These are phyloP conservation scores for Quadriops clusia DNA, from an alignment of 2,888 invertebrate species.

Conservation along the genomic window DNA sequence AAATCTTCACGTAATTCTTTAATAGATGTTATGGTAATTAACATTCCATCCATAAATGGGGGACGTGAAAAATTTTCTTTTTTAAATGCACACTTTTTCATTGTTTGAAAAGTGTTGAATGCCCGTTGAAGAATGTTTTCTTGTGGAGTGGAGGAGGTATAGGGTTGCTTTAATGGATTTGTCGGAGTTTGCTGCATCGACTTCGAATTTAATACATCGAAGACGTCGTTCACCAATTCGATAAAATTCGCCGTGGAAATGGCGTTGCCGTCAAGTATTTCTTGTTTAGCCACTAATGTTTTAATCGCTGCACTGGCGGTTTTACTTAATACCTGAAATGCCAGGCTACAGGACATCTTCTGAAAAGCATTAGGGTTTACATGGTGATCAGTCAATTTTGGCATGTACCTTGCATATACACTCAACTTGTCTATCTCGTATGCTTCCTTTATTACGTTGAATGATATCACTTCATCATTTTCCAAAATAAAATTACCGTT, in stretches of 20 bases:
- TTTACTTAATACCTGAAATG: conserved; percentile 14
- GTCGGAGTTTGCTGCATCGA: no score
- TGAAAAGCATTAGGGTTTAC: conserved; percentile 12
- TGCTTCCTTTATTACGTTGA: conserved; percentile 4
- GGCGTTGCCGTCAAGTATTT: conserved; percentile 8
- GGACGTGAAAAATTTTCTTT: conserved; percentile 5
- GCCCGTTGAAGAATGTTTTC: no score
- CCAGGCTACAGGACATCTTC: conserved; percentile 10
- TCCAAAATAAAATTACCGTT: conserved; percentile 7
- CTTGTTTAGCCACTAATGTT: conserved; percentile 9
- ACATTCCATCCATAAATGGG: conserved; percentile 13
- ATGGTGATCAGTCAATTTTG: conserved; percentile 13
- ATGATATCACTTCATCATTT: conserved; percentile 5
- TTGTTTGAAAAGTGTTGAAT: no score
- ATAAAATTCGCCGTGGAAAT: conserved; percentile 13
- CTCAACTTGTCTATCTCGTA: conserved; percentile 9
- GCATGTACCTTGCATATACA: conserved; percentile 7
- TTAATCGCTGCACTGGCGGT: conserved; percentile 12
- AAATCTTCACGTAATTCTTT: conserved; percentile 6
- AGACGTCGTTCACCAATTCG: conserved; percentile 11
- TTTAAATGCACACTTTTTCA: not conserved
- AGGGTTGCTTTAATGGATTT: no score
- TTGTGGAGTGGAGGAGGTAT: no score
- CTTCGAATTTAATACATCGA: conserved; percentile 14
- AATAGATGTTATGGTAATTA: conserved; percentile 10